Evolutionary conservation across 64 coral and sea anemone genomes (phyloP), one percentile per base, ranked within the genome.

Genomic region (Pocillopora damicornis): DNA sequence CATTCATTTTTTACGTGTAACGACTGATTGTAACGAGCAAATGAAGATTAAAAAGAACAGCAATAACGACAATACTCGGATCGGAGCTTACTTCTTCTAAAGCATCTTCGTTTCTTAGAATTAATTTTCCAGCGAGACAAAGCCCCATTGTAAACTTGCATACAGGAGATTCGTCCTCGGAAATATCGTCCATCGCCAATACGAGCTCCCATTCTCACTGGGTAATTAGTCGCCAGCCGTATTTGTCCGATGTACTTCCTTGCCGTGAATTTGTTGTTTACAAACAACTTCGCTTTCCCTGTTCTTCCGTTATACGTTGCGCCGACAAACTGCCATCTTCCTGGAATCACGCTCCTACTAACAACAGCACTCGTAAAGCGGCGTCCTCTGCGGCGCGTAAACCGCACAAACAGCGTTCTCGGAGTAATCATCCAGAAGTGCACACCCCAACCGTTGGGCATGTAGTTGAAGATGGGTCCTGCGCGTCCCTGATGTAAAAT

Each of bases 351-450:
- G 6, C 42, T 42, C 64, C 82, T 74, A 16, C 60, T 64, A 25
- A 91, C n/a, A 61, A 89, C 75, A 42, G 88, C 63, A 26, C 22
- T 23, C 15, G 75, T 78, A 38, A 37, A 76, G 23, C 56, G 88
- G 25, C 58, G 22, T 26, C 78, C 62, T 58, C 65, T 73, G 2
- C 85, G 93, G 26, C 79, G 86, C 25, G 76, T 88, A 38, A 95
- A 88, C 36, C 85, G 85, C 42, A 81, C 77, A 76, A 84, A 88
- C 11, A 95, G 74, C 51, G 11, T 91, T 12, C n/a, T 88, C 18
- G 74, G 78, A 35, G 93, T 73, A 11, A 64, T 35, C 93, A 95
- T 91, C 93, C 89, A 95, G 35, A 91, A 86, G 38, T 90, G 79
- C 1, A 95, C 78, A 13, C 89, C 93, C 78, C 85, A 84, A 22